phyloP scores from a whole-genome alignment of 2,888 invertebrate species.

The Agrochola macilenta region DNA sequence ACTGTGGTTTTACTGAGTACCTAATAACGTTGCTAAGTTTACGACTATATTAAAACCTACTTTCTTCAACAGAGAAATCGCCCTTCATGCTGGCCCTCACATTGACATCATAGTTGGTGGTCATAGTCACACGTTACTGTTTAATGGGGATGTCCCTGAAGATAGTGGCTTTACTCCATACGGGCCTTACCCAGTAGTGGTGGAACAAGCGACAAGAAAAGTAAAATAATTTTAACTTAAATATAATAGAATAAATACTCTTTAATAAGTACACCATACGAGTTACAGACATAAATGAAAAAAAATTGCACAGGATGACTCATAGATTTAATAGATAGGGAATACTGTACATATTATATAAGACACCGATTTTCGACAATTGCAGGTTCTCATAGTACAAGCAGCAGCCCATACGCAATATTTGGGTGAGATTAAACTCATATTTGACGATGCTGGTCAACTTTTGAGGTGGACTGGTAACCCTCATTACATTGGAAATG shows the following conservation, averaged over 20 bases:
- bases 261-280: too few relatives aligned
- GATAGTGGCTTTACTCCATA: slow-evolving; percentile 85
- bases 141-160: slow-evolving; percentile 89
- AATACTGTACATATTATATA: background rate
- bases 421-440: slow-evolving; percentile 94
- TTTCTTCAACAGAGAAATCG: slow-evolving; percentile 89
- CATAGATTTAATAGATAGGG: background rate
- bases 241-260: too few relatives aligned
- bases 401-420: slow-evolving; percentile 94
- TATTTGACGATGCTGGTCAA: slow-evolving; percentile 93
- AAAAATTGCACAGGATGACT: too few relatives aligned
- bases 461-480: slow-evolving; percentile 92
- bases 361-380: slow-evolving; percentile 5
- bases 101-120: slow-evolving; percentile 96
- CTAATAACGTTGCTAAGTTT: background rate
- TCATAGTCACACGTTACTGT: slow-evolving; percentile 95
- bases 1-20: too few relatives aligned
- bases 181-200: slow-evolving; percentile 93
- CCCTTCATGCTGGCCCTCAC: slow-evolving; percentile 91
- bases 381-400: slow-evolving; percentile 92
- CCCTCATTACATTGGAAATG: slow-evolving; percentile 92
- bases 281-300: too few relatives aligned
- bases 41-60: background rate
- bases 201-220: slow-evolving; percentile 85
- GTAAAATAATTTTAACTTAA: slow-evolving; percentile 65